Base-by-base conservation (phyloP, 2,888 invertebrate species). In the Amblyjoppa fuscipennis region DNA sequence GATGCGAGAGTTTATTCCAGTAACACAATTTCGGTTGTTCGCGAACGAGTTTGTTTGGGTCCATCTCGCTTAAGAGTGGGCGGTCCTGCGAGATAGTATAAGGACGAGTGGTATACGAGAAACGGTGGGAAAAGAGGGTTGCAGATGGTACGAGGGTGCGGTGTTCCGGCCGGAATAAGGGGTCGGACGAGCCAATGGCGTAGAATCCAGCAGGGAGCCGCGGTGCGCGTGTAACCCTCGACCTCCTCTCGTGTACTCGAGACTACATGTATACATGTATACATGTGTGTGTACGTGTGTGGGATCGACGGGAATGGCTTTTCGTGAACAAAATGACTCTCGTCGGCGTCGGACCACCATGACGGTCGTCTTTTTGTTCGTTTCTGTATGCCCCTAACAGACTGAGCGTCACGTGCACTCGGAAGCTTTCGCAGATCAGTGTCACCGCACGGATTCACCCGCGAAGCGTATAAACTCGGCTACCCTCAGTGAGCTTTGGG, bases 21-120 rank as follows among this genome's bases (percentile, higher is more conserved):
- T 92, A 92, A 92, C 92, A 92, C 91, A 92, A 91, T 92, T 92
- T 92, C 89, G 88, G 88, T 41, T 87, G 88, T 88, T 90, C 77
- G 87, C 25, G 87, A 89, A 89, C 89, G 90, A 90, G 89, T 91
- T 90, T 91, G 90, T 91, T 91, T 90, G 90, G 91, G 88, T 92
- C 91, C 91, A 91, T 92, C 90, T 89, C 90, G 89, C 88, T 91
- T 90, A 91, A 92, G 90, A 91, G 83, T 88, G 88, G 89, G 89
- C 89, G 91, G 90, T 89, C 87, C 88, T 85, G 38, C 9, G n/a
- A 45, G 13, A 78, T 31, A 53, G 53, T n/a, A 28, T 34, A 34
- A 71, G 78, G 28, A 69, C 59, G 56, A 77, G 56, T 73, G 89
- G 88, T 90, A 90, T 88, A 88, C 86, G 38, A 16, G 74, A 7